Evolutionary conservation across 2,113 vertebrate species (phyloP).

Genomic region (Rana temporaria): DNA sequence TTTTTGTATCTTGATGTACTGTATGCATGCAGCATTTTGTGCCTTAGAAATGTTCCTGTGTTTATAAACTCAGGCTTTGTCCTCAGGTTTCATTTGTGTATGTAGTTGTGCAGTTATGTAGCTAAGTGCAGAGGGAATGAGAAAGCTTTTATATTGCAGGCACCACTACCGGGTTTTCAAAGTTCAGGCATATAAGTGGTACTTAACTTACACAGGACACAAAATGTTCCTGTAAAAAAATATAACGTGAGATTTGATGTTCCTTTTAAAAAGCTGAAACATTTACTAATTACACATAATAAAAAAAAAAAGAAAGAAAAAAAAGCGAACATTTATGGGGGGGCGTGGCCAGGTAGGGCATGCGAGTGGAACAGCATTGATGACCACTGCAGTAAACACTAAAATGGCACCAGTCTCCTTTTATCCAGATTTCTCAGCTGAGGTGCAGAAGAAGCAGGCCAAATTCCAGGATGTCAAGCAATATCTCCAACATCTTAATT

Average conservation of each 20-base stretch:
- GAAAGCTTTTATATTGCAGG: constrained; percentile 32
- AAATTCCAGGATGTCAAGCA: too few relatives aligned
- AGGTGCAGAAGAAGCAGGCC: too few relatives aligned
- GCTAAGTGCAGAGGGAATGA: constrained; percentile 21
- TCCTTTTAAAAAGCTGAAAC: background rate
- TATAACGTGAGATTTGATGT: background rate
- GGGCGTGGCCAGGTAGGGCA: too few relatives aligned
- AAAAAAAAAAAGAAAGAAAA: too few relatives aligned
- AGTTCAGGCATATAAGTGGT: constrained; percentile 41
- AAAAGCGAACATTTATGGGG: too few relatives aligned
- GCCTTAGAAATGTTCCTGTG: constrained; percentile 1
- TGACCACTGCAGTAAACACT: too few relatives aligned
- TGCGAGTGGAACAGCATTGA: too few relatives aligned
- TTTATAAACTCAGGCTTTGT: background rate
- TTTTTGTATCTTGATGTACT: too few relatives aligned
- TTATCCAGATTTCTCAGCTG: too few relatives aligned
- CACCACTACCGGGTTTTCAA: constrained; percentile 12
- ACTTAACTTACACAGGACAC: constrained; percentile 30
- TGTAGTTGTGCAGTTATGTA: constrained; percentile 23
- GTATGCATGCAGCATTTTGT: background rate
- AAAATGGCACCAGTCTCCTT: too few relatives aligned
- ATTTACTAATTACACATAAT: background rate
- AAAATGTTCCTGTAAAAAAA: constrained; percentile 42
- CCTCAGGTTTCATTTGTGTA: constrained; percentile 25
- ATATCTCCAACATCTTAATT: too few relatives aligned